A percentile compares a stretch with the other conserved stretches of the same genome.
These are phyloP conservation scores for Pachyrhynchus sulphureomaculatus DNA, from an alignment of 1,140 invertebrate genomes.

Conservation along the genomic window DNA sequence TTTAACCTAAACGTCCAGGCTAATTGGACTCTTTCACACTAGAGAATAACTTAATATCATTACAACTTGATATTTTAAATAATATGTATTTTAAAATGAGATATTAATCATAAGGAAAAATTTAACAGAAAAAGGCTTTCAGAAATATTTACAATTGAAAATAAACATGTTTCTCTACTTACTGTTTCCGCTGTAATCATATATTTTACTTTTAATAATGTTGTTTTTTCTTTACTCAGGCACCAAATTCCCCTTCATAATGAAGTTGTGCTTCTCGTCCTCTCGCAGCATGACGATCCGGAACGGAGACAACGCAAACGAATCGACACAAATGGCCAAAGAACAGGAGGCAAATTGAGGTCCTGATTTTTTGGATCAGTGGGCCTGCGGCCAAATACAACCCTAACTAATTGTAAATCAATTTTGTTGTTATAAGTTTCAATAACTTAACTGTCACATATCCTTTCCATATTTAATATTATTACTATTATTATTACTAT, in stretches of 20 bases:
- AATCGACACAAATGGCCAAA: conserved; percentile 23
- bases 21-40: too few species aligned
- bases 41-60: too few species aligned
- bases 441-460: conserved; percentile 42
- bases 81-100: too few species aligned
- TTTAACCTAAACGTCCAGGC: too few species aligned
- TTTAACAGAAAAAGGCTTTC: too few species aligned
- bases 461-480: conserved; percentile 41
- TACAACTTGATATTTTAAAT: too few species aligned
- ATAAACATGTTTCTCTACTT: too few species aligned
- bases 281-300: conserved; percentile 69
- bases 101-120: too few species aligned
- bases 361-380: background rate
- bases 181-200: too few species aligned
- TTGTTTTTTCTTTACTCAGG: conserved; percentile 61
- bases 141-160: too few species aligned
- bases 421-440: conserved; percentile 24
- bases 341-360: conserved; percentile 21
- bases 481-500: conserved; percentile 12
- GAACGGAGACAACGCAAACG: conserved; percentile 45
- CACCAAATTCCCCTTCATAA: conserved; percentile 94
- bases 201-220: too few species aligned
- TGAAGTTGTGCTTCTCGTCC: conserved; percentile 94
- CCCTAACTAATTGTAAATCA: conserved; percentile 8
- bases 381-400: background rate